Evolutionary conservation across 1,140 invertebrate genomes (phyloP), one percentile per base, ranked within the genome.

Genomic region (Bombus waltoni): DNA sequence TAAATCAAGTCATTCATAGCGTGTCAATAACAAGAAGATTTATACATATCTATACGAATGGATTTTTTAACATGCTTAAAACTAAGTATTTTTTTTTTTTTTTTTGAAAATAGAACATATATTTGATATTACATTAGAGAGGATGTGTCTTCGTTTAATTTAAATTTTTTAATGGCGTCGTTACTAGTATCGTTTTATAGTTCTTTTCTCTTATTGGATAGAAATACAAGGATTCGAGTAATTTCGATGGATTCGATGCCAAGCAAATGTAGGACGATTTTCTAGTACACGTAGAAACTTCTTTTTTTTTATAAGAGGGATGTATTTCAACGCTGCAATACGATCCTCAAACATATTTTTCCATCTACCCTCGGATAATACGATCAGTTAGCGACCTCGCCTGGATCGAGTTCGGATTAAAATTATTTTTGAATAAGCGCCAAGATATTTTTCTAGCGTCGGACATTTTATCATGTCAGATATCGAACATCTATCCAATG

Each of bases 361-460:
- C 70, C 28, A 73, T 62, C 38, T 25, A 42, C 47, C 57, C 25
- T 18, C 13, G 25, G 38, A 73, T 81, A 81, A 81, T 62, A 38
- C 44, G 80, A 81, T 81, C 80, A 81, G 80, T 81, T 78, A 73
- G 22, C 66, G 68, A 40, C 73, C 44, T 72, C 74, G 74, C 15
- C 38, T 87, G 70, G 13, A 11, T 85, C 74, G 28, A 81, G 42
- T 6, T 32, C 44, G 53, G 76, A 75, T 87, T 80, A 82, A 88
- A 59, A 76, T 73, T 53, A 28, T 87, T 73, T 88, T 62, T 83
- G 73, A 73, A 72, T 6, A 8, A 5, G 28, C 32, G 79, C 44
- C 44, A 68, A 78, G 28, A 73, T 82, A 47, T 80, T 81, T 32
- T 74, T 28, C 13, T 59, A 82, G 2, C 42, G 22, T 53, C 1